phyloP scores from a whole-genome alignment of 30 jellyfish, hydroid and myxozoan genomes.

The Chrysaora quinquecirrha region DNA sequence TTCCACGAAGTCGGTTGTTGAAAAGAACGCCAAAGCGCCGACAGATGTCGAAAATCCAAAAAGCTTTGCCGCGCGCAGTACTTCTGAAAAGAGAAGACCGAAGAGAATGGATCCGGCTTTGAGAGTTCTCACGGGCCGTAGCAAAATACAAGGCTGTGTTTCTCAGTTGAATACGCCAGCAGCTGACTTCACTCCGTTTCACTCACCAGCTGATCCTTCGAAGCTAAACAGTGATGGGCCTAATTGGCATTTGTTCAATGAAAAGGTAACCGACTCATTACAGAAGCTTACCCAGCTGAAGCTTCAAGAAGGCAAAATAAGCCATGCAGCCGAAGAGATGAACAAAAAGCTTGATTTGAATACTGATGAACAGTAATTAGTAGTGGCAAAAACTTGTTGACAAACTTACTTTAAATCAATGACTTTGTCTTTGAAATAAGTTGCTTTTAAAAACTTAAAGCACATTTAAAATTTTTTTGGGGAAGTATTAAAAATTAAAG shows the following conservation, averaged over 20 bases:
- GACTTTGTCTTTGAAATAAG: no score
- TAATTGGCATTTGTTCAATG: conserved; percentile 60
- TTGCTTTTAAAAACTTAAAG: no score
- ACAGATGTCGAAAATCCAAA: no score
- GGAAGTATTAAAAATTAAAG: no score
- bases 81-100: no score
- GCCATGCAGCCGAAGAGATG: background rate
- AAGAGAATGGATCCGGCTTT: conserved; percentile 35
- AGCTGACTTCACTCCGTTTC: conserved; percentile 62
- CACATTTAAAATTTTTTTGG: no score
- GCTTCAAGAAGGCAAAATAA: conserved; percentile 14
- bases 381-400: no score
- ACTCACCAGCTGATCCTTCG: conserved; percentile 64
- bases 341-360: conserved; percentile 2
- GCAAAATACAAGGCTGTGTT: conserved; percentile 9
- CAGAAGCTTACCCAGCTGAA: conserved; percentile 50
- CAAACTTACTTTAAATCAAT: no score
- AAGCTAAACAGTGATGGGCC: conserved; percentile 72
- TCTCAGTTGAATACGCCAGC: conserved; percentile 63
- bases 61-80: no score
- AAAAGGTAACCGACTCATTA: conserved; percentile 47
- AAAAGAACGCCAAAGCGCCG: no score
- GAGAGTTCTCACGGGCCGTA: conserved; percentile 41
- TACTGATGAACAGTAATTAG: conserved; percentile 8
- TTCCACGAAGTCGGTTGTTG: no score